Conservation (phyloP, 1,140 invertebrate genomes). For the Phthorimaea operculella region DNA sequence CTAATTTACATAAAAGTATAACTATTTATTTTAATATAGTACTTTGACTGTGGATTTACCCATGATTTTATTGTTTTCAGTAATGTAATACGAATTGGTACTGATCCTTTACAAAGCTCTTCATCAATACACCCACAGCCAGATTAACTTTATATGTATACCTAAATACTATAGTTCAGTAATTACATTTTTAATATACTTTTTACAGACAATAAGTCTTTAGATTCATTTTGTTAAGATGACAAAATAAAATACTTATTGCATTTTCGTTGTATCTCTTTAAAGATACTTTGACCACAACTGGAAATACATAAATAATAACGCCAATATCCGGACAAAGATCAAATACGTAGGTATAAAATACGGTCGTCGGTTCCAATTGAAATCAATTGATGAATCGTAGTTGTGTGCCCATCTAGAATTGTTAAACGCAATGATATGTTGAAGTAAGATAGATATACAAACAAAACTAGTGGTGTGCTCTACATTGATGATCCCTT, state of each 20-base stretch:
- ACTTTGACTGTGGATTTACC: slow-evolving; percentile 20
- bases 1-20: slow-evolving; percentile 46
- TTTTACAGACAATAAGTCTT: slow-evolving; percentile 50
- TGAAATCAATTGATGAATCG: slow-evolving; percentile 43
- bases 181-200: slow-evolving; percentile 46
- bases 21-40: slow-evolving; percentile 23
- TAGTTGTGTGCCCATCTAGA: slow-evolving; percentile 6
- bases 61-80: background rate
- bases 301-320: background rate
- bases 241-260: slow-evolving; percentile 11
- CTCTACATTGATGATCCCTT: background rate
- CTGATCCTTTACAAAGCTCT: background rate
- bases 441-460: slow-evolving; percentile 12
- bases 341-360: slow-evolving; percentile 32
- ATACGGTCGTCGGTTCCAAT: slow-evolving; percentile 33
- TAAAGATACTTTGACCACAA: background rate
- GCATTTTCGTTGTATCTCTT: background rate
- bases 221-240: slow-evolving; percentile 33
- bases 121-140: slow-evolving; percentile 21
- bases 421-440: slow-evolving; percentile 19
- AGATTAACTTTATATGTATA: slow-evolving; percentile 21
- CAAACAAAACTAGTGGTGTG: background rate
- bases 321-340: slow-evolving; percentile 16
- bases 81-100: background rate
- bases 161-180: slow-evolving; percentile 31